Evolutionary conservation across 2,888 invertebrate species (phyloP), one percentile per base, ranked within the genome.

Genomic region (Parnassius apollo): DNA sequence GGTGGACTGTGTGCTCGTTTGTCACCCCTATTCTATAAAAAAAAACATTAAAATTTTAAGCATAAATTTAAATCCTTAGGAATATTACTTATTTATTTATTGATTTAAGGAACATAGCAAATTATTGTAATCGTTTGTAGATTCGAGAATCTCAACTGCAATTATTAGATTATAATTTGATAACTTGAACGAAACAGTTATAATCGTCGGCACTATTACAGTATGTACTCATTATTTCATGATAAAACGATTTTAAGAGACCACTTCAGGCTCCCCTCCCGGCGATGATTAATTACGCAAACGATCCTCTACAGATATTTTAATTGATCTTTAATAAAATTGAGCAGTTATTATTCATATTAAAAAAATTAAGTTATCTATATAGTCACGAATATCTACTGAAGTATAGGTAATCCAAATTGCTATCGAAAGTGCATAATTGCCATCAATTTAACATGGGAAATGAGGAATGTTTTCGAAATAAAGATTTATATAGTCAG

Each of bases 281-380:
- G 9, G 25, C 67, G 52, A 59, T 69, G 68, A 70, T 67, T 67
- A 65, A 70, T 70, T 68, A 69, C 66, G 62, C 66, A 66, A 70
- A 70, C 65, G 70, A 66, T 58, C 57, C 61, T 53, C 61, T 63
- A 61, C 66, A 66, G 60, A 61, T 62, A 70, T 69, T 70, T 62
- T 70, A 70, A 70, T 69, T 68, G 66, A 69, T 64, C 62, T 55
- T 61, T 69, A 69, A 69, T 68, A 67, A 67, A 68, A 68, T 65
- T 64, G 52, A 45, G 45, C 59, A 67, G 62, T 67, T 66, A 61
- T 66, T 61, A 65, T 59, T 56, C 53, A 48, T 54, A 56, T 61
- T n/a, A n/a, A n/a, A n/a, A n/a, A n/a, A n/a, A 62, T 61, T 67
- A 67, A 65, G 50, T n/a, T n/a, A n/a, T n/a, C n/a, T n/a, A n/a